Evolutionary conservation across 2,113 vertebrate species (phyloP), one percentile per base, ranked within the genome.

Genomic region (Hymenochirus boettgeri): DNA sequence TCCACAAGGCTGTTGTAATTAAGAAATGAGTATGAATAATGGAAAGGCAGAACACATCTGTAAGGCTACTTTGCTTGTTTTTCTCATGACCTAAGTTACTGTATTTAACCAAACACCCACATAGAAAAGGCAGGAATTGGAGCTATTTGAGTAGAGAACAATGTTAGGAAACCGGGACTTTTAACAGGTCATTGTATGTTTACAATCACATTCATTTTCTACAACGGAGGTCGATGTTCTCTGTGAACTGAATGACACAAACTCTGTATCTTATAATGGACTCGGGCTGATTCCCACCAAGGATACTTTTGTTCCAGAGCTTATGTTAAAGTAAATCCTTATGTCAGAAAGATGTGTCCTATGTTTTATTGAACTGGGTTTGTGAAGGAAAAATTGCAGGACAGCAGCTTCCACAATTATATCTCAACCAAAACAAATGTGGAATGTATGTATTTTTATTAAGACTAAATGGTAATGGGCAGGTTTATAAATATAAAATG

Each of bases 111-210:
- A 48, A 52, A 35, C 54, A 6, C 55, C 52, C 56, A 59, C 45
- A 26, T 31, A 67, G 7, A 27, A 25, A 15, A 22, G 9, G 1
- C 26, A 31, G 37, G 18, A 64, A 46, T 55, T 55, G 31, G 13
- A 22, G 2, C 13, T 56, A 39, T 42, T 37, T 47, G 26, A 27
- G 15, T 8, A 45, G 33, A 23, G 56, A 67, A 67, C 55, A 67
- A 67, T 67, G 13, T 52, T 24, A 58, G 64, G 64, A 59, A 67
- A 24, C 29, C 11, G 46, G 64, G 64, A 11, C 18, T 52, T 48
- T 59, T 59, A 42, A 7, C 12, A 58, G 64, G 46, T 59, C 64
- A 67, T 29, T 59, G 45, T 58, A 58, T 67, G 55, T 59, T 67
- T 29, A 67, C 33, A 8, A 27, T 52, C 21, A n/a, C 56, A 59